Evolutionary conservation across 2,888 invertebrate species (phyloP).

Genomic region (Drosophila fungiperda): DNA sequence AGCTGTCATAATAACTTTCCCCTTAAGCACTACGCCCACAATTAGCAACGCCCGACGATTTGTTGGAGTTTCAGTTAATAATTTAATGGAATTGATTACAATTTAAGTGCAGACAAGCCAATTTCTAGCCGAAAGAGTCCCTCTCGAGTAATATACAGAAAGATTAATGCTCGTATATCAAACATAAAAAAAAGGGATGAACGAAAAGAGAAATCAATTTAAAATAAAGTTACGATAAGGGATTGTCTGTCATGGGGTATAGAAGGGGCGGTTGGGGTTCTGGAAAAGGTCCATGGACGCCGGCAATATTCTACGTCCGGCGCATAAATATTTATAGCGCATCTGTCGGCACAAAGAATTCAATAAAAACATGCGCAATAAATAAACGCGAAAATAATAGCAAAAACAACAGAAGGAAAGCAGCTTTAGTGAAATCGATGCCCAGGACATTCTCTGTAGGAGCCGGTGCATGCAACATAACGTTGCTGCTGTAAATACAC

Average conservation of each 20-base stretch:
- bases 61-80: conserved; percentile 59
- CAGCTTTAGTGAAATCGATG: conserved; percentile 36
- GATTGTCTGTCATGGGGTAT: not conserved
- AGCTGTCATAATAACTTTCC: conserved; percentile 48
- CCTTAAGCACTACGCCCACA: conserved; percentile 30
- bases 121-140: conserved; percentile 57
- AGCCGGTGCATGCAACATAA: conserved; percentile 14
- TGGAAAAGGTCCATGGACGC: conserved; percentile 21
- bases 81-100: conserved; percentile 79
- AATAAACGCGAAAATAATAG: conserved; percentile 62
- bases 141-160: conserved; percentile 46
- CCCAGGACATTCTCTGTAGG: conserved; percentile 15
- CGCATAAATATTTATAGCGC: conserved; percentile 76
- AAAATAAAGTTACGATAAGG: conserved; percentile 59
- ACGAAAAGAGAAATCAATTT: conserved; percentile 68
- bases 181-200: conserved; percentile 27
- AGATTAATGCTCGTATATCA: conserved; percentile 35
- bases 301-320: conserved; percentile 69
- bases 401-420: conserved; percentile 1
- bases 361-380: conserved; percentile 80
- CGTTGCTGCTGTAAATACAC: conserved; percentile 33
- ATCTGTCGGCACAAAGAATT: conserved; percentile 74
- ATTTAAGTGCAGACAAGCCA: conserved; percentile 73
- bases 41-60: conserved; percentile 51
- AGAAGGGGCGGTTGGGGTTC: not conserved